Base-by-base conservation (phyloP, 2,797 vertebrate species). In the Coccyzus lansbergi region DNA sequence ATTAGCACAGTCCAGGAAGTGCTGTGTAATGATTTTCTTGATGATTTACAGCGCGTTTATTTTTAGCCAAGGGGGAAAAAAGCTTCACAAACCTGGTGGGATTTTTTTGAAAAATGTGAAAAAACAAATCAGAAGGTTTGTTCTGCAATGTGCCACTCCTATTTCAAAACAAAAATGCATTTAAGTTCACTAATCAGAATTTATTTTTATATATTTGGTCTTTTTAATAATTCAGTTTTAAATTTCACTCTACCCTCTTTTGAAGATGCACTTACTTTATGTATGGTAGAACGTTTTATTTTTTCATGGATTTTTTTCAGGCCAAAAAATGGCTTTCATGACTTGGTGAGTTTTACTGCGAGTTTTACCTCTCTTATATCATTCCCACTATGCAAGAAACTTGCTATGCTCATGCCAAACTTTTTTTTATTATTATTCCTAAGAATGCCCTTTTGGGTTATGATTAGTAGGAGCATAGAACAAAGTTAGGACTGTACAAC, bases 1-100 rank as follows among this genome's bases (percentile, higher is more conserved):
- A 34, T 79, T 80, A 79, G 4, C 14, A 58, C 84, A 72, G 36
- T 34, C 67, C 36, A 64, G 84, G 55, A 93, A 83, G 36, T 68
- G 81, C 94, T 83, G 56, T 79, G 60, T 92, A 86, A 87, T 44
- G 55, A 20, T 92, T 94, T 94, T 83, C 51, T 85, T 76, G 64
- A 59, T 90, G 51, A 89, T 44, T 70, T 49, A 68, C 31, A 52
- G 49, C 26, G 9, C 10, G 4, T 49, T 63, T 42, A 59, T 77
- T 46, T 51, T 91, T 91, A 93, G 75, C 24, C 33, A 68, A 82
- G 52, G 34, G 33, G 75, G 71, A 76, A 68, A 60, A 7, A 26
- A 11, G 46, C 62, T 79, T 90, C 31, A 60, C 26, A 71, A 71
- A 84, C 62, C 62, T 87, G 55, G 29, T 53, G 21, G 48, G 48